These are phyloP conservation scores for Bombus impatiens DNA, from an alignment of 1,140 invertebrate genomes.

Conservation along the genomic window DNA sequence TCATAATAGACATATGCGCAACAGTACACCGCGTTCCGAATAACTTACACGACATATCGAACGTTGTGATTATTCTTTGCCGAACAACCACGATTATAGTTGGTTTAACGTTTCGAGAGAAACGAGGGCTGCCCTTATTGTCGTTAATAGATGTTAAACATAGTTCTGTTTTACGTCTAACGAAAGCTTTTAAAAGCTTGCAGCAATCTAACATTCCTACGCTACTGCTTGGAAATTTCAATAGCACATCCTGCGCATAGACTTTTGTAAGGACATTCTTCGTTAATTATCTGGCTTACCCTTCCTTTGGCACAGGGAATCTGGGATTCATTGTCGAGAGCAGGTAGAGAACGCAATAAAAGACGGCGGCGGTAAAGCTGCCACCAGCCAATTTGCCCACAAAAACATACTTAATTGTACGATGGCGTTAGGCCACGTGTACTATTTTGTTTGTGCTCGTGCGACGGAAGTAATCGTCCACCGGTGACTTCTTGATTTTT, in stretches of 20 bases:
- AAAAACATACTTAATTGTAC: neutral
- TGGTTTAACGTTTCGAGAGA: too few species aligned
- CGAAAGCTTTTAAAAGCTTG: too few species aligned
- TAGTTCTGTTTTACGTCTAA: too few species aligned
- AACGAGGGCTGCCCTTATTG: too few species aligned
- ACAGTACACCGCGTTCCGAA: neutral
- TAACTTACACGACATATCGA: too few species aligned
- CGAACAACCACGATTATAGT: too few species aligned
- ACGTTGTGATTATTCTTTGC: too few species aligned
- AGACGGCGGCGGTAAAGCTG: neutral
- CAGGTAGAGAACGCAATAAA: neutral
- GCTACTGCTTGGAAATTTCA: too few species aligned
- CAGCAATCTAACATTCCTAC: too few species aligned
- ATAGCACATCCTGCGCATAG: neutral
- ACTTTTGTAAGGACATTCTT: neutral
- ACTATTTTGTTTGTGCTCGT: neutral
- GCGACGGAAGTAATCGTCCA: neutral
- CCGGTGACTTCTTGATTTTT: neutral
- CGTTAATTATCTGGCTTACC: neutral
- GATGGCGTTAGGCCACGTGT: neutral
- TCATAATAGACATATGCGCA: neutral
- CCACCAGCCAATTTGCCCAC: neutral
- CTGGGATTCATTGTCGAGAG: neutral
- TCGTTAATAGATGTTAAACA: too few species aligned
- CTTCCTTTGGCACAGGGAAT: neutral